phyloP scores from a whole-genome alignment of 2,113 vertebrate species.

The Oryzias celebensis region DNA sequence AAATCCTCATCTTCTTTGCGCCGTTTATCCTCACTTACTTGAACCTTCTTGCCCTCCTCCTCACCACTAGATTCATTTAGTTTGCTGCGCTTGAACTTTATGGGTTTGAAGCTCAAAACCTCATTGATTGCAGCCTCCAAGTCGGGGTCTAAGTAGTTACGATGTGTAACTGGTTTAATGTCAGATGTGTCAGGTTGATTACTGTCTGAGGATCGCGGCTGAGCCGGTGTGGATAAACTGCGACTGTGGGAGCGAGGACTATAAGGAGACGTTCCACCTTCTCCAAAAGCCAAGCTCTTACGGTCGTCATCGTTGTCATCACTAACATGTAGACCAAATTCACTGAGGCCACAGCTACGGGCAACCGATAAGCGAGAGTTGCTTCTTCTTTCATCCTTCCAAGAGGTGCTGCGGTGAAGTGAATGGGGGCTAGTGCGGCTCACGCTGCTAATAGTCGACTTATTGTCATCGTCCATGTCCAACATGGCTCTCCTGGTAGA shows the following conservation, averaged over 20 bases:
- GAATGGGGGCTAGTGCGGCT: slow-evolving; percentile 81
- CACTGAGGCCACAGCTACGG: slow-evolving; percentile 82
- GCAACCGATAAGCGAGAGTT: slow-evolving; percentile 80
- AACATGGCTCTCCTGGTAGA: slow-evolving; percentile 76
- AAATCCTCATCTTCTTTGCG: slow-evolving; percentile 71
- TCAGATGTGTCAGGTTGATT: slow-evolving; percentile 53
- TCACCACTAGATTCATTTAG: slow-evolving; percentile 83
- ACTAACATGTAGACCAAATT: slow-evolving; percentile 69
- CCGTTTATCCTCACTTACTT: slow-evolving; percentile 62
- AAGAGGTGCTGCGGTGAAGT: slow-evolving; percentile 80
- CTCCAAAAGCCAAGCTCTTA: slow-evolving; percentile 74
- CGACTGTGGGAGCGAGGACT: slow-evolving; percentile 83
- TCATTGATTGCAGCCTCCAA: slow-evolving; percentile 95
- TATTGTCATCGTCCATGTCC: slow-evolving; percentile 80
- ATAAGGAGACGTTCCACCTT: slow-evolving; percentile 69
- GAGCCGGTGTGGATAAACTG: slow-evolving; percentile 86
- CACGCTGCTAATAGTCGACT: slow-evolving; percentile 82
- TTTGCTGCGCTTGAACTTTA: slow-evolving; percentile 84
- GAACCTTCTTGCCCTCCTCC: slow-evolving; percentile 53
- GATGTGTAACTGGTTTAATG: slow-evolving; percentile 75
- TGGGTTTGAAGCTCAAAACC: slow-evolving; percentile 92
- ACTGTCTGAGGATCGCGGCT: slow-evolving; percentile 69
- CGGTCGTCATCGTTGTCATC: slow-evolving; percentile 80
- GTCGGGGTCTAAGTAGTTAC: slow-evolving; percentile 91
- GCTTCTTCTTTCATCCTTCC: slow-evolving; percentile 77